Evolutionary conservation across 2,113 vertebrate genomes (phyloP).

Genomic region (Campylomormyrus numenius): DNA sequence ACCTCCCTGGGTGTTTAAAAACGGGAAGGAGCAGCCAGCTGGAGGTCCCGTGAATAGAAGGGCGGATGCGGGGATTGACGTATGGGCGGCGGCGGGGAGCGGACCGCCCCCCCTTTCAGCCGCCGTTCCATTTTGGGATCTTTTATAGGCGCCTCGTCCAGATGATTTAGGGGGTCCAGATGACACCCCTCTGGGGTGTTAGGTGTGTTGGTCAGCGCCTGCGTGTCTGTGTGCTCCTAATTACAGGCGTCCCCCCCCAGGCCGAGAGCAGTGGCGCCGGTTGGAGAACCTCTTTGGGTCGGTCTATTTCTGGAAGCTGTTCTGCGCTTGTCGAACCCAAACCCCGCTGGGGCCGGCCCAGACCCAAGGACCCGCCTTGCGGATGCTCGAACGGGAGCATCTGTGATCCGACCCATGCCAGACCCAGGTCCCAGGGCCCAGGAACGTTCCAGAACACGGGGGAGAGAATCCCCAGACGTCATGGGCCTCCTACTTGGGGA

Average conservation of each 20-base stretch:
- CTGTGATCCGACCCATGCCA: conserved; percentile 23
- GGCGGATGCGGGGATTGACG: conserved; percentile 11
- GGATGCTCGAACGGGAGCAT: neutral
- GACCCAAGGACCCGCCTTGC: conserved; percentile 37
- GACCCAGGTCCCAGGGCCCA: conserved; percentile 8
- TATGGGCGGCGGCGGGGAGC: neutral
- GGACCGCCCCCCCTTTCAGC: neutral
- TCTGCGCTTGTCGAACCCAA: conserved; percentile 34
- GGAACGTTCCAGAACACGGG: conserved; percentile 22
- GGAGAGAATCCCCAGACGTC: conserved; percentile 7
- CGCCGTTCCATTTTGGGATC: neutral
- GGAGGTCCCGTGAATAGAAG: conserved; percentile 18
- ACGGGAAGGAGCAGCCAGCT: neutral
- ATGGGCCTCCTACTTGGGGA: conserved; percentile 18
- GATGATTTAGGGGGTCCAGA: conserved; percentile 30
- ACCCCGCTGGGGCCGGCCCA: conserved; percentile 47
- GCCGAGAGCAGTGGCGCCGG: conserved; percentile 5
- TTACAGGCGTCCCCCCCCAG: conserved; percentile 32
- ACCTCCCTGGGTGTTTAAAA: neutral
- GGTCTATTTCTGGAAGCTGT: conserved; percentile 38
- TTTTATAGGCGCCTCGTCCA: neutral
- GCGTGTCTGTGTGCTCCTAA: conserved; percentile 31
- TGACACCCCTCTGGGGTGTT: conserved; percentile 24
- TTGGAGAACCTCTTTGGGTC: conserved; percentile 11
- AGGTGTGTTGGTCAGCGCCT: conserved; percentile 27